Evolutionary conservation across 2,113 vertebrate species (phyloP), one percentile per base, ranked within the genome.

Genomic region (Orientallactaga bullata): DNA sequence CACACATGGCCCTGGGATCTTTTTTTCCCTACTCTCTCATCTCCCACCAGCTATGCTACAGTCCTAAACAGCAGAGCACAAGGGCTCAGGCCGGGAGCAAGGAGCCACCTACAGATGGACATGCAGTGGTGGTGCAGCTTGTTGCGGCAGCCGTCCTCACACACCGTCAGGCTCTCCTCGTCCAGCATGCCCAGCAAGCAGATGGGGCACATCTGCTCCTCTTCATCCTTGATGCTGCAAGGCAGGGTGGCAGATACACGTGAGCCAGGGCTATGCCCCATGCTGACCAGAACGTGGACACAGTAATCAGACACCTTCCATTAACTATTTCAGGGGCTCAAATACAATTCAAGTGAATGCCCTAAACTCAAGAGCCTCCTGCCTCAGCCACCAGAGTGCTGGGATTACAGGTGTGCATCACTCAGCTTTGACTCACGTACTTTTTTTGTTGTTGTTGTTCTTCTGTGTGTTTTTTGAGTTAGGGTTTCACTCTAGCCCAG

Each of bases 61-160:
- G 37, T 78, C 65, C 20, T 55, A 66, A 39, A 24, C 21, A 26
- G 20, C 32, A 58, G 2, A 63, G 21, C 17, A 35, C 13, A 58
- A 63, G 24, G 24, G 5, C 72, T 92, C 0, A 23, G 72, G 42
- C 79, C n/a, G 0, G 30, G 58, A 6, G 63, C 80, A 87, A n/a
- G 58, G 18, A 35, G 90, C 35, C 95, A 98, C 99, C 7, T 98
- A 99, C 99, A 99, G 95, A 99, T 99, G 60, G 99, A 99, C 99
- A 99, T 99, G 99, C 99, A 99, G 96, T 99, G 99, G 93, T 99
- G 99, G 97, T 99, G 99, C 86, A 99, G 98, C 96, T 99, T 99
- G 95, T 99, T 99, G 91, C 99, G 98, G 97, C 99, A 99, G 96
- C 99, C 99, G 32, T 99, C 99, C 96, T 99, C 99, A 97, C 99